Percentiles rank a stretch among this genome's conserved stretches.
Evolutionary conservation across 2,888 invertebrate genomes (phyloP).

Genomic region (Leuctra nigra): DNA sequence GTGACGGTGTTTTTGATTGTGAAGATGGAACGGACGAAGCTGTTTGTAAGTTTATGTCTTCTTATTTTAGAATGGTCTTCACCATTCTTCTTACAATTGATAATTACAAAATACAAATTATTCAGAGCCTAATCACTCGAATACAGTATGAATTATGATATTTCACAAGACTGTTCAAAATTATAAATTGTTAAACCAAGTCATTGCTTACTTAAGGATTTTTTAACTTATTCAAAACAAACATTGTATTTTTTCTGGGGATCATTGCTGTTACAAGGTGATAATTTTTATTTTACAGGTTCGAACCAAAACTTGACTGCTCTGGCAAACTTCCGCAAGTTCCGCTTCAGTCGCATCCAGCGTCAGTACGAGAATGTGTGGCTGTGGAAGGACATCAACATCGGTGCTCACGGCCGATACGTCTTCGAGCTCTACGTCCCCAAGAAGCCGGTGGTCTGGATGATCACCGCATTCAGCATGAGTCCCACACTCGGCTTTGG

Average conservation of each 20-base stretch:
- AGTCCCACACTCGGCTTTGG: constrained; percentile 82
- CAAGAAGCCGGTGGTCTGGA: constrained; percentile 81
- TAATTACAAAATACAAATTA: too few species aligned
- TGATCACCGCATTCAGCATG: constrained; percentile 87
- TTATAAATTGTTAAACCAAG: too few species aligned
- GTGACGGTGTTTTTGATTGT: constrained; percentile 74
- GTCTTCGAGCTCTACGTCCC: constrained; percentile 86
- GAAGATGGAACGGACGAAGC: constrained; percentile 81
- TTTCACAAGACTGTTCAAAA: too few species aligned
- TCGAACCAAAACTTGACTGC: constrained; percentile 58
- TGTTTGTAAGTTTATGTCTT: constrained; percentile 63
- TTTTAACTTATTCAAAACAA: neutral
- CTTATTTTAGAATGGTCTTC: too few species aligned
- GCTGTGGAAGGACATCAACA: constrained; percentile 92
- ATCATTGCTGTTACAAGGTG: too few species aligned
- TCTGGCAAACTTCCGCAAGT: constrained; percentile 66
- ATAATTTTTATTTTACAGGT: constrained; percentile 40
- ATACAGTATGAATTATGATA: too few species aligned
- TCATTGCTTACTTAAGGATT: too few species aligned
- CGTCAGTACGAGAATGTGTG: constrained; percentile 92
- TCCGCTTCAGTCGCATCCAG: constrained; percentile 80
- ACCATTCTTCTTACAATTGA: too few species aligned
- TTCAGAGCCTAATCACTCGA: too few species aligned
- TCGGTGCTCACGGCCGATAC: constrained; percentile 83
- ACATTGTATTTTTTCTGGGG: neutral